Evolutionary conservation across 1,140 invertebrate genomes (phyloP).

Genomic region (Anastatus disparis): DNA sequence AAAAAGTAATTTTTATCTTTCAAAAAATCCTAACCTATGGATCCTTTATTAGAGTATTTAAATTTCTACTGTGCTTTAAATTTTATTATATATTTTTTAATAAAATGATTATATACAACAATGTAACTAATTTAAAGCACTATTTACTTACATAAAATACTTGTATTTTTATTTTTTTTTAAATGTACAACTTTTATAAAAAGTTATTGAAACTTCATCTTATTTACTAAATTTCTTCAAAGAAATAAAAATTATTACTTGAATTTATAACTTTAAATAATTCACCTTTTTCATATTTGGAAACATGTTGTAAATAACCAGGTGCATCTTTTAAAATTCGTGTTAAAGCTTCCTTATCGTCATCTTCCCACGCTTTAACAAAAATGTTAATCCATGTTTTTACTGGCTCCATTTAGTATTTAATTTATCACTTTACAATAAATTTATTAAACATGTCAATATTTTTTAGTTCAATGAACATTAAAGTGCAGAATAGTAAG

Average conservation of each 20-base stretch:
- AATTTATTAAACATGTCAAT: no score
- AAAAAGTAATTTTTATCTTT: not conserved
- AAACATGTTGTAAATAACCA: constrained; percentile 46
- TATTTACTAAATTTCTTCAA: constrained; percentile 1
- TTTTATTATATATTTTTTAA: not conserved
- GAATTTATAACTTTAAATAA: not conserved
- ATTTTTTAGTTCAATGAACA: no score
- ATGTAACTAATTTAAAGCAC: not conserved
- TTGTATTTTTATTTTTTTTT: no score
- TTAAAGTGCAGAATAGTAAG: no score
- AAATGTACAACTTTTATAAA: no score
- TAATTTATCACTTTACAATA: no score
- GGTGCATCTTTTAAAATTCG: constrained; percentile 40
- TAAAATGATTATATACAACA: not conserved
- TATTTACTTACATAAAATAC: no score
- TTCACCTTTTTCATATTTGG: constrained; percentile 46
- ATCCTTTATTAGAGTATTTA: not conserved
- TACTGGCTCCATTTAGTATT: constrained; percentile 47
- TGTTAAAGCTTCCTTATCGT: constrained; percentile 32
- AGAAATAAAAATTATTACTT: not conserved
- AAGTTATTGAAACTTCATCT: not conserved
- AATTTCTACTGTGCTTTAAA: not conserved
- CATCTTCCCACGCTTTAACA: not conserved
- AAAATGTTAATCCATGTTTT: constrained; percentile 47
- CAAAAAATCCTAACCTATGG: not conserved